Percentiles rank a stretch among this genome's conserved stretches.
Evolutionary conservation across 2,888 invertebrate species (phyloP).

Genomic region (Atethmia centrago): DNA sequence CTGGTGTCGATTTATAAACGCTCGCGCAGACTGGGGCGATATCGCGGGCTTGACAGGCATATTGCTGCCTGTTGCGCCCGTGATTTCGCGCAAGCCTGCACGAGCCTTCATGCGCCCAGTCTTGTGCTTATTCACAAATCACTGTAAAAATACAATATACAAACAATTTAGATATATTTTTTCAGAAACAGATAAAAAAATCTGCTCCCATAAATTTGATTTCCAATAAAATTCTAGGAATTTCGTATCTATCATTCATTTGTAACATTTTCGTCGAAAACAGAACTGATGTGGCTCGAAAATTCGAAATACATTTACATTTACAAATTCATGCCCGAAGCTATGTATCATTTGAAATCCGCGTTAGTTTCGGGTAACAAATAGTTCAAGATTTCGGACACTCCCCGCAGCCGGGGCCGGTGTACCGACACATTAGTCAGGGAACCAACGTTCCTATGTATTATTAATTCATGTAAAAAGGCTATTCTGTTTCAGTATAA

Average conservation of each 20-base stretch:
- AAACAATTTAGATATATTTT: conserved; percentile 1
- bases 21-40: no score
- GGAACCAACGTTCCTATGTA: conserved; percentile 39
- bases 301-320: conserved; percentile 27
- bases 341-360: conserved; percentile 62
- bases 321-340: conserved; percentile 28
- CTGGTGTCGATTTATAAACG: no score
- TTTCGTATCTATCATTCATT: not conserved
- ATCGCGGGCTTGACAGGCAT: no score
- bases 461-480: conserved; percentile 22
- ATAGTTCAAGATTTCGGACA: conserved; percentile 70
- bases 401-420: conserved; percentile 58
- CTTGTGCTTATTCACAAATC: not conserved
- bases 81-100: no score
- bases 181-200: not conserved
- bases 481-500: conserved; percentile 13
- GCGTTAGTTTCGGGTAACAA: conserved; percentile 64
- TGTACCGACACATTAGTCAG: conserved; percentile 71
- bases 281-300: not conserved
- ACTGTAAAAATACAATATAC: conserved; percentile 1
- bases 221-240: not conserved
- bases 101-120: not conserved
- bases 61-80: no score
- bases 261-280: conserved; percentile 10
- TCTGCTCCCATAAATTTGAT: not conserved